phyloP scores from a whole-genome alignment of 1,140 invertebrate genomes.

The Megalopta genalis region DNA sequence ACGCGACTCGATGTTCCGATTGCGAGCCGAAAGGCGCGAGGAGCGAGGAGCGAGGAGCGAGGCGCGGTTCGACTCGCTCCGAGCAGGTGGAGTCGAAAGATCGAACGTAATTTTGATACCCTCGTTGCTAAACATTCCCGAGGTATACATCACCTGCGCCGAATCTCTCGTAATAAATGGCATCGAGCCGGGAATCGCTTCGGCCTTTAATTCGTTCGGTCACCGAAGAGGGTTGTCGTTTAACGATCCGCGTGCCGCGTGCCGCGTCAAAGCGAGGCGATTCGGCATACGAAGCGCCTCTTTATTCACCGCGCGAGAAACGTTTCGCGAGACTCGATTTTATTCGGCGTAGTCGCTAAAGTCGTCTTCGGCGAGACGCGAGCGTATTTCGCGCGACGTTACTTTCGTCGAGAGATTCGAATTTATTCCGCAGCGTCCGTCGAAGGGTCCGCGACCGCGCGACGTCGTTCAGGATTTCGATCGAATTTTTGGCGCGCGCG shows the following conservation, averaged over 20 bases:
- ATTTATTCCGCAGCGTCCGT: background rate
- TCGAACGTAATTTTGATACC: slow-evolving; percentile 47
- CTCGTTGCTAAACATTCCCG: slow-evolving; percentile 53
- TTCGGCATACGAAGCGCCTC: background rate
- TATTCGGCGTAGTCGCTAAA: too few relatives aligned
- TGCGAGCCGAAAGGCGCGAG: background rate
- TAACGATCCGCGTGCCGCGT: slow-evolving; percentile 23
- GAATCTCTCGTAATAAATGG: slow-evolving; percentile 36
- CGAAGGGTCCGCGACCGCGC: too few relatives aligned
- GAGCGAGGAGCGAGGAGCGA: background rate
- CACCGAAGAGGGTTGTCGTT: slow-evolving; percentile 12
- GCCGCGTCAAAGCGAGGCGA: slow-evolving; percentile 7
- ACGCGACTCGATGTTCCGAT: slow-evolving; percentile 8
- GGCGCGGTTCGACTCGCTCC: background rate
- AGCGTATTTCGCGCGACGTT: background rate
- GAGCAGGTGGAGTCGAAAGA: slow-evolving; percentile 39
- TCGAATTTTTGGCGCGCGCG: too few relatives aligned
- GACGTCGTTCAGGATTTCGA: too few relatives aligned
- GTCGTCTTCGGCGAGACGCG: too few relatives aligned
- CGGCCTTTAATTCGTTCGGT: slow-evolving; percentile 29
- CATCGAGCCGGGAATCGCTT: slow-evolving; percentile 21
- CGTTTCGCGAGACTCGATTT: too few relatives aligned
- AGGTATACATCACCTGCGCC: slow-evolving; percentile 38
- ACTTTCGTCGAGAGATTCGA: background rate
- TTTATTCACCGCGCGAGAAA: background rate